A percentile compares a stretch with the other conserved stretches of the same genome.
These are phyloP conservation scores for Acanthornis magna DNA, from an alignment of 2,797 vertebrate genomes.

Conservation along the genomic window DNA sequence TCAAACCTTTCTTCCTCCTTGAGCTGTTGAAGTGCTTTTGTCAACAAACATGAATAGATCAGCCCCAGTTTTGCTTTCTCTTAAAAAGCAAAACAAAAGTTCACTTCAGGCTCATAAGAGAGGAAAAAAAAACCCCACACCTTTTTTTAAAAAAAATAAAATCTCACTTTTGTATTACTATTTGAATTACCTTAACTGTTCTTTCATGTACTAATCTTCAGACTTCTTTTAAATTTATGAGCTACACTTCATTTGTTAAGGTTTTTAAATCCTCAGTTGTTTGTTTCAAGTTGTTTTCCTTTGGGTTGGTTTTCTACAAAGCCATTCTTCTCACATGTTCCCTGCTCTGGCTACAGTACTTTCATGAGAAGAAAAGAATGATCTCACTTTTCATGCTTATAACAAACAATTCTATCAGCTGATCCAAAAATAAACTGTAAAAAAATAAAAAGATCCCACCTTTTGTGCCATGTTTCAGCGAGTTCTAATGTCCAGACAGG, in stretches of 20 bases:
- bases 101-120: not conserved
- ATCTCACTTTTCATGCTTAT: not conserved
- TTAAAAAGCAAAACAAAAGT: conserved; percentile 20
- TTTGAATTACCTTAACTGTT: not conserved
- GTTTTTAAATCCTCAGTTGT: not conserved
- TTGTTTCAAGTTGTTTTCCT: not conserved
- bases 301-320: not conserved
- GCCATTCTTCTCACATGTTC: not conserved
- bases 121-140: not conserved
- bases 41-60: conserved; percentile 32
- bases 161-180: not conserved
- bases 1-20: conserved; percentile 23
- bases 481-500: not conserved
- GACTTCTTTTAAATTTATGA: not conserved
- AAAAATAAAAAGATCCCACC: not conserved
- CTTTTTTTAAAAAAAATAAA: not conserved
- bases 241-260: not conserved
- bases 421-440: not conserved
- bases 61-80: not conserved
- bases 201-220: not conserved
- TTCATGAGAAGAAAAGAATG: not conserved
- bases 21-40: conserved; percentile 42
- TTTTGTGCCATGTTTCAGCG: not conserved
- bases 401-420: not conserved
- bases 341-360: not conserved